A percentile compares a stretch with the other conserved stretches of the same genome.
Evolutionary conservation across 92 coral and sea anemone genomes (phyloP).

Genomic region (Bergia sp.): DNA sequence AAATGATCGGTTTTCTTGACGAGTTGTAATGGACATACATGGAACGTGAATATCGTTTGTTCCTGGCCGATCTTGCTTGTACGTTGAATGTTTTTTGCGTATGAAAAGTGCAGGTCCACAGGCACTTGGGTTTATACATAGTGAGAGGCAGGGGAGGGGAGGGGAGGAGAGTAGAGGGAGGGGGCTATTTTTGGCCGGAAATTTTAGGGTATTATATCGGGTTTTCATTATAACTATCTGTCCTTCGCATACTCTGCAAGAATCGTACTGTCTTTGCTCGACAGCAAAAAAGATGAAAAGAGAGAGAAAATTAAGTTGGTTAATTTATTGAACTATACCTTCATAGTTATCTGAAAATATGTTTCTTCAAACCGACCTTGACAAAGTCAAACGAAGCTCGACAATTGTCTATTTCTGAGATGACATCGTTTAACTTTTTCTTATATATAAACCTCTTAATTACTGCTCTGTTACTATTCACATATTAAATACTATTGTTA

Average conservation of each 20-base stretch:
- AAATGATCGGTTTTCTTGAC: too few species aligned
- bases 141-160: too few species aligned
- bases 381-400: neutral
- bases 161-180: too few species aligned
- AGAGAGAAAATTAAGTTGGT: neutral
- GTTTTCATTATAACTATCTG: neutral
- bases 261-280: neutral
- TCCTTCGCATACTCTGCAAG: neutral
- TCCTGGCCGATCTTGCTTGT: too few species aligned
- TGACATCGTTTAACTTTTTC: neutral
- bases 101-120: too few species aligned
- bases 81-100: too few species aligned
- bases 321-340: neutral
- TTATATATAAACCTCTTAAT: conserved; percentile 14
- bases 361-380: neutral
- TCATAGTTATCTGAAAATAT: neutral
- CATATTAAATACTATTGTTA: conserved; percentile 2
- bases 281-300: neutral
- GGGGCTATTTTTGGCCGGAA: too few species aligned
- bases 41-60: too few species aligned
- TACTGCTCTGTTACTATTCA: neutral
- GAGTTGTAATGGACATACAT: too few species aligned
- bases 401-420: neutral
- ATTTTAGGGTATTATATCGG: neutral
- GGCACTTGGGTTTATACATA: too few species aligned